These are phyloP conservation scores for Artibeus lituratus DNA, from an alignment of 2,797 vertebrate species.

Conservation along the genomic window DNA sequence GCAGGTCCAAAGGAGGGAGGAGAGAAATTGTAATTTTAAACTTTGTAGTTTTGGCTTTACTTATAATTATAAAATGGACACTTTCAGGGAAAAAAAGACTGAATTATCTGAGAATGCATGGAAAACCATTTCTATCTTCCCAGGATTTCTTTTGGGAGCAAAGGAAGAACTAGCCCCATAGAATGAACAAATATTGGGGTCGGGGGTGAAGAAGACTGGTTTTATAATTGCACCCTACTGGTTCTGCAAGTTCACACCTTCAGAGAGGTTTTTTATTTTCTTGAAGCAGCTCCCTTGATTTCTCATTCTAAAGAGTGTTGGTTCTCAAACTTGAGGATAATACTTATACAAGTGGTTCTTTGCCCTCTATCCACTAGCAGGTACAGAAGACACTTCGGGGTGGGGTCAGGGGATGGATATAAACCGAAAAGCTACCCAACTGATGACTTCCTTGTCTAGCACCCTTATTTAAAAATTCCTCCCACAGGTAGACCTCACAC, in stretches of 20 bases:
- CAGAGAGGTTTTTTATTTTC: not conserved
- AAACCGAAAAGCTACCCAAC: not conserved
- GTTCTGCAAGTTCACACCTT: not conserved
- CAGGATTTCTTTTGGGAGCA: not conserved
- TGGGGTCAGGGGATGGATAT: not conserved
- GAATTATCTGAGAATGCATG: not conserved
- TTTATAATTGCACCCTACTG: not conserved
- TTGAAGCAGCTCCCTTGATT: not conserved
- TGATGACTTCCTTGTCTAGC: not conserved
- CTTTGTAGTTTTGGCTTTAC: not conserved
- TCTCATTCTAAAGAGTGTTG: not conserved
- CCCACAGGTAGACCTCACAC: not conserved
- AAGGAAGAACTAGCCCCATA: not conserved
- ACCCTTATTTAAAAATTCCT: not conserved
- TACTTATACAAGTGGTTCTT: not conserved
- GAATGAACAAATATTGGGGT: not conserved
- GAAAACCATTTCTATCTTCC: not conserved
- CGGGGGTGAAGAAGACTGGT: not conserved
- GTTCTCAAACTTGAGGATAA: not conserved
- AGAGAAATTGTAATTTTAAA: not conserved
- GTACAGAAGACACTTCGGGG: not conserved
- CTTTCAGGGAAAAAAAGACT: not conserved
- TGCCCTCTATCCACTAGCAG: not conserved
- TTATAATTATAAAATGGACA: not conserved
- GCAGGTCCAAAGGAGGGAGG: not conserved